Base-by-base conservation (phyloP, 2,113 vertebrate species). In the Myrmecobius fasciatus region DNA sequence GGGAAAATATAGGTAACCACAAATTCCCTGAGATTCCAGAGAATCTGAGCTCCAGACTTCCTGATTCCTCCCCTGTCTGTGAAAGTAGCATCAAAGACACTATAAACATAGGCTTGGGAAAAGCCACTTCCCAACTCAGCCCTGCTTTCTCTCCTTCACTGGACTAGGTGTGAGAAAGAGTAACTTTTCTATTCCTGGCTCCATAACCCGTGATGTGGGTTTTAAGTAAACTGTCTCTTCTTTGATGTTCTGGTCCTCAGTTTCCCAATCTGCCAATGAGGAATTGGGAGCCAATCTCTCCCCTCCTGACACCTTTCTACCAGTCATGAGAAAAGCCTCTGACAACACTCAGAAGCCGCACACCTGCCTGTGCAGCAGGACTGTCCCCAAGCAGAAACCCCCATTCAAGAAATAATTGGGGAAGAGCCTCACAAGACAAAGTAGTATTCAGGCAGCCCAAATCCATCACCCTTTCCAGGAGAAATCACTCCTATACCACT, bases 41-140 rank as follows among this genome's bases (percentile, higher is more conserved):
- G 96, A 93, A 94, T 97, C 96, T 96, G 94, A 97, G 94, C 92
- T 94, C 67, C 94, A 96, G 95, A 96, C 93, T 98, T 96, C 28
- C 75, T 47, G 28, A 96, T 96, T 83, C 92, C 93, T 97, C 93
- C 94, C 67, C 94, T 95, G 43, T 94, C 93, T 95, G 26, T 51
- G 90, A 97, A 95, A 96, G 90, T 8, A 31, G 47, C 94, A 96
- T 95, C 94, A 95, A 96, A 96, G 67, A 97, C 92, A 96, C 94
- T 94, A 51, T 97, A 97, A 98, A 97, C 53, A 96, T 11, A 96
- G 95, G 91, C 95, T 97, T 97, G 11, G 95, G 24, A 83, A 96
- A 97, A 97, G 95, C 94, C 97, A 97, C 97, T 97, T 97, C 97
- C 97, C 92, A 96, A 49, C 95, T 92, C 94, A 95, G 51, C 94